Evolutionary conservation across 2,797 vertebrate species (phyloP), one percentile per base, ranked within the genome.

Genomic region (Mus minutoides): DNA sequence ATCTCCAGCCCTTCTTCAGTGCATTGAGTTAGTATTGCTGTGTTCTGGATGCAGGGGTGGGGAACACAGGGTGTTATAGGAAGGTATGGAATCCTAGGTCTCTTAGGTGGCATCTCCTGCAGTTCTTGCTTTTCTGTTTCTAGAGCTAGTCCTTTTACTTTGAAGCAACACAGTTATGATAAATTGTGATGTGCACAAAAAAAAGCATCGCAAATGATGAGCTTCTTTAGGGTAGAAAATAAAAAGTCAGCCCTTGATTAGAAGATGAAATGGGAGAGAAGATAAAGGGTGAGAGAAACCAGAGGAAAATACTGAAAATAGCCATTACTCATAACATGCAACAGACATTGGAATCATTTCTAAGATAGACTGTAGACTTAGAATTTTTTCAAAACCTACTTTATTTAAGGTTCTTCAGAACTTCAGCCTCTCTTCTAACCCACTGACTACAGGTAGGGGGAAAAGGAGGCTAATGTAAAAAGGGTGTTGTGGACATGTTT

Each of bases 191-290:
- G 94, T 83, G 94, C 54, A 4, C 89, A 54, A 95, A 31, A 43
- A 46, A 43, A 46, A n/a, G n/a, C 75, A 83, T 89, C 97, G 95
- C 84, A 73, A 37, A 46, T 67, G n/a, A 94, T 46, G 87, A 71
- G 40, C 12, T 94, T 90, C 3, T 79, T 75, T 95, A 40, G 86
- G 46, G 64, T 93, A 69, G 90, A 83, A 91, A 97, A 92, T 67
- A 12, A 85, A 85, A 77, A 22, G 0, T 37, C 16, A 26, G 13
- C 12, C 0, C 43, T 24, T 43, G 88, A 73, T 10, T 67, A 73
- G 56, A 49, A 75, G 34, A 94, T 40, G 46, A 40, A 79, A 60
- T 7, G 52, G 22, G 26, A n/a, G 37, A 92, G 75, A 87, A 95
- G 69, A 79, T 62, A 26, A 87, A 96, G 56, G 40, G 13, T 54